Evolutionary conservation across 1,140 invertebrate species (phyloP).

Genomic region (Sipha flava): DNA sequence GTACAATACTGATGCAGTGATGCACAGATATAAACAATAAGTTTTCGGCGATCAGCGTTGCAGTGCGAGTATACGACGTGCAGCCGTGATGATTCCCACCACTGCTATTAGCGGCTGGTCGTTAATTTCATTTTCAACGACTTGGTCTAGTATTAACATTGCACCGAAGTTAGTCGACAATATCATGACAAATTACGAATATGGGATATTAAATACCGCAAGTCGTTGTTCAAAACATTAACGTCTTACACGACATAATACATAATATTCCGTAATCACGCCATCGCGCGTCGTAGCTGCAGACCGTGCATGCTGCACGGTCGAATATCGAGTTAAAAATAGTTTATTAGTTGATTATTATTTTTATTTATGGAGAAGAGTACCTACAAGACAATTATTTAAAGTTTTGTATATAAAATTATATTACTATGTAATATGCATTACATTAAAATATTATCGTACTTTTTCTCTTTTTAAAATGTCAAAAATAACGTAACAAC

Average conservation of each 20-base stretch:
- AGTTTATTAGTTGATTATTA: neutral
- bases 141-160: neutral
- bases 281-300: neutral
- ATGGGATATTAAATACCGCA: neutral
- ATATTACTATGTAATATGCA: neutral
- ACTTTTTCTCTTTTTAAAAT: too few species aligned
- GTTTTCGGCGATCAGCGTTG: too few species aligned
- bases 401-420: neutral
- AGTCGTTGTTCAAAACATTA: neutral
- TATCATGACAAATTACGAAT: neutral
- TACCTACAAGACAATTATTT: neutral
- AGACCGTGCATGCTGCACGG: neutral
- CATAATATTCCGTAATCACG: neutral
- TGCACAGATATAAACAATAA: too few species aligned
- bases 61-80: neutral
- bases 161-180: neutral
- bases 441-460: too few species aligned
- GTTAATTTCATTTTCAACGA: neutral
- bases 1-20: too few species aligned
- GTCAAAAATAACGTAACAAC: too few species aligned
- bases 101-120: neutral
- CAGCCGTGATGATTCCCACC: neutral
- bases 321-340: neutral
- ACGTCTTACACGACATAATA: neutral
- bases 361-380: neutral